A percentile compares a stretch with the other conserved stretches of the same genome.
These are phyloP conservation scores for Bombus balteatus DNA, from an alignment of 1,140 invertebrate species.

Conservation along the genomic window DNA sequence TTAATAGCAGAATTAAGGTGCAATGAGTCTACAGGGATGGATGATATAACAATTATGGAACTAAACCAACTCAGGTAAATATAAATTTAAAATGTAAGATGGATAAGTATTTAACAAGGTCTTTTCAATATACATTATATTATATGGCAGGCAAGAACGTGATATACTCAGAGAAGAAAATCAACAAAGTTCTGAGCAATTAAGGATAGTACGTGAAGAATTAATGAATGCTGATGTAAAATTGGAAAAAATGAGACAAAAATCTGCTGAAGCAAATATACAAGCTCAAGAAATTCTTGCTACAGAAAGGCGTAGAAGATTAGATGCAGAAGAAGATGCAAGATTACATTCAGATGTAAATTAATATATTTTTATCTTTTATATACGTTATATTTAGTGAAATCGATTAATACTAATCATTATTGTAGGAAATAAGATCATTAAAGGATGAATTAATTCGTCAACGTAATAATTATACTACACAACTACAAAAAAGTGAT, in stretches of 20 bases:
- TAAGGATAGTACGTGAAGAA: slow-evolving; percentile 84
- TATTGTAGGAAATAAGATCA: slow-evolving; percentile 84
- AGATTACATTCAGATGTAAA: slow-evolving; percentile 82
- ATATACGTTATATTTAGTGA: slow-evolving; percentile 3
- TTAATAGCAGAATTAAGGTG: slow-evolving; percentile 87
- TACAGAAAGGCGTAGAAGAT: slow-evolving; percentile 83
- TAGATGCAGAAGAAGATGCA: slow-evolving; percentile 85
- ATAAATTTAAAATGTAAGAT: background rate
- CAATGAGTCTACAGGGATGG: slow-evolving; percentile 73
- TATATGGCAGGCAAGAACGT: slow-evolving; percentile 83
- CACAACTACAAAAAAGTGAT: slow-evolving; percentile 85
- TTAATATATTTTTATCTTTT: slow-evolving; percentile 31
- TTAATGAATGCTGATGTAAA: slow-evolving; percentile 81
- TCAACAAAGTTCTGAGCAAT: slow-evolving; percentile 82
- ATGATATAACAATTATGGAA: slow-evolving; percentile 79
- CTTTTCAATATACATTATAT: slow-evolving; percentile 14
- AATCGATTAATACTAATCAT: slow-evolving; percentile 9
- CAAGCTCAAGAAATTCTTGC: slow-evolving; percentile 84
- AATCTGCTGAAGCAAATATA: slow-evolving; percentile 73
- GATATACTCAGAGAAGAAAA: slow-evolving; percentile 86
- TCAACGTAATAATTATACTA: slow-evolving; percentile 82
- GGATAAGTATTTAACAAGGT: slow-evolving; percentile 6
- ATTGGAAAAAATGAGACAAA: slow-evolving; percentile 77
- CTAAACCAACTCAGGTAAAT: slow-evolving; percentile 82
- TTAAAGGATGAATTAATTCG: slow-evolving; percentile 85